A percentile compares a stretch with the other conserved stretches of the same genome.
phyloP scores from a whole-genome alignment of 2,113 vertebrate species.

The Carassius gibelio region DNA sequence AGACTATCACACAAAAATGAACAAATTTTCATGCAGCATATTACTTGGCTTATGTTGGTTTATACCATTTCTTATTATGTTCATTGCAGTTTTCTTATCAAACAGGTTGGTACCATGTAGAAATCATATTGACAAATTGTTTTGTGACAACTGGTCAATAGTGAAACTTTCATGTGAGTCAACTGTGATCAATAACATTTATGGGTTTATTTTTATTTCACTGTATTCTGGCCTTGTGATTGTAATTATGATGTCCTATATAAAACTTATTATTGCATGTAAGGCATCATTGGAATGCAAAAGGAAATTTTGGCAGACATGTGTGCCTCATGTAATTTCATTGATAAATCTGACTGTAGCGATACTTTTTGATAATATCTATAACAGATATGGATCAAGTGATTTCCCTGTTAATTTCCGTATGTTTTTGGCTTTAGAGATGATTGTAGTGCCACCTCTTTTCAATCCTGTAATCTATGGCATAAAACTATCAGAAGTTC shows the following conservation, averaged over 20 bases:
- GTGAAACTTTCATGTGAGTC: slow-evolving; percentile 17
- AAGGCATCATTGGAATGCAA: slow-evolving; percentile 21
- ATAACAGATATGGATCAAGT: slow-evolving; percentile 18
- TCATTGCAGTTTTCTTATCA: too few species aligned
- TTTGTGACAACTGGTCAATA: slow-evolving; percentile 34
- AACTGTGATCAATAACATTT: background rate
- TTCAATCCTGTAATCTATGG: slow-evolving; percentile 33
- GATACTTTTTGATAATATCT: slow-evolving; percentile 18
- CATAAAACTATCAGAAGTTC: slow-evolving; percentile 9
- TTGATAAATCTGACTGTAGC: background rate
- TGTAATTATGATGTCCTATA: slow-evolving; percentile 23
- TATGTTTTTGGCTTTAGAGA: background rate
- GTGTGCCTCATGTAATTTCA: slow-evolving; percentile 30
- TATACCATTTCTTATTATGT: too few species aligned
- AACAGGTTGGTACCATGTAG: too few species aligned
- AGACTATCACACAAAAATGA: slow-evolving; percentile 20
- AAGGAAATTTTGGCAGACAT: slow-evolving; percentile 37
- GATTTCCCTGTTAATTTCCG: background rate
- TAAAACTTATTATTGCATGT: slow-evolving; percentile 13
- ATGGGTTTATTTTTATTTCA: background rate
- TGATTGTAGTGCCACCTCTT: slow-evolving; percentile 24
- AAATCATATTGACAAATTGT: background rate
- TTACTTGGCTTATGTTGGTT: too few species aligned
- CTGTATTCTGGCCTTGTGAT: background rate
- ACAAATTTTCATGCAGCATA: too few species aligned